phyloP scores from a whole-genome alignment of 2,888 invertebrate species.

The Lymantria dispar region DNA sequence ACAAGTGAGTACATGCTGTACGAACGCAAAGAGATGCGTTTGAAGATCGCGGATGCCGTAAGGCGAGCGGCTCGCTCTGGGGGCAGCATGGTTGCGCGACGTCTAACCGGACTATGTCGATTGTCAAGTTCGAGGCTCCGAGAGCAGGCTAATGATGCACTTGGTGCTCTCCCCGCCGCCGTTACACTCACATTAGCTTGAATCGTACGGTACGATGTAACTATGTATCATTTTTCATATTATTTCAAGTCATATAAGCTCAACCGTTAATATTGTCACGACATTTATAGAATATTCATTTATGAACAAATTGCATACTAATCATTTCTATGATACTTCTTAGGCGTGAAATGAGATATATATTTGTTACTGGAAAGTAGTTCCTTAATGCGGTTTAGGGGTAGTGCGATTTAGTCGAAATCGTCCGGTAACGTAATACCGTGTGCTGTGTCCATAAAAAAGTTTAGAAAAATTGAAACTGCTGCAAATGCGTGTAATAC shows the following conservation, averaged over 20 bases:
- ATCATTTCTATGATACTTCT: too few relatives aligned
- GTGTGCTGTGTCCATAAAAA: too few relatives aligned
- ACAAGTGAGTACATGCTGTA: conserved; percentile 77
- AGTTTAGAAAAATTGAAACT: too few relatives aligned
- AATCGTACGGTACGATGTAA: conserved; percentile 1
- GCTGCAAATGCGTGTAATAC: too few relatives aligned
- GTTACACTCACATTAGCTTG: conserved; percentile 2
- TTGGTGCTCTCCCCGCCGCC: conserved; percentile 58
- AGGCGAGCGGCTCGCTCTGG: conserved; percentile 69
- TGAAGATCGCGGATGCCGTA: conserved; percentile 72
- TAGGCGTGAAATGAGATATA: too few relatives aligned
- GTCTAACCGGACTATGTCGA: conserved; percentile 60
- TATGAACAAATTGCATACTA: too few relatives aligned
- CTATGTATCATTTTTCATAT: background rate
- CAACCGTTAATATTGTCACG: background rate
- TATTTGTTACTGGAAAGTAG: too few relatives aligned
- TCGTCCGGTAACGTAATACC: too few relatives aligned
- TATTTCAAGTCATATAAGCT: conserved; percentile 13
- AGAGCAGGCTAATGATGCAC: conserved; percentile 22
- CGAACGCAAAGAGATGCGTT: conserved; percentile 67
- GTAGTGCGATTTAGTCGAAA: too few relatives aligned
- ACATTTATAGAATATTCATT: too few relatives aligned
- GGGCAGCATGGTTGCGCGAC: conserved; percentile 73
- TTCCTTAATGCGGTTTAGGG: too few relatives aligned
- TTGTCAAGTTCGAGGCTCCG: conserved; percentile 5